phyloP scores from a whole-genome alignment of 2,888 invertebrate species.

The Merodon equestris region DNA sequence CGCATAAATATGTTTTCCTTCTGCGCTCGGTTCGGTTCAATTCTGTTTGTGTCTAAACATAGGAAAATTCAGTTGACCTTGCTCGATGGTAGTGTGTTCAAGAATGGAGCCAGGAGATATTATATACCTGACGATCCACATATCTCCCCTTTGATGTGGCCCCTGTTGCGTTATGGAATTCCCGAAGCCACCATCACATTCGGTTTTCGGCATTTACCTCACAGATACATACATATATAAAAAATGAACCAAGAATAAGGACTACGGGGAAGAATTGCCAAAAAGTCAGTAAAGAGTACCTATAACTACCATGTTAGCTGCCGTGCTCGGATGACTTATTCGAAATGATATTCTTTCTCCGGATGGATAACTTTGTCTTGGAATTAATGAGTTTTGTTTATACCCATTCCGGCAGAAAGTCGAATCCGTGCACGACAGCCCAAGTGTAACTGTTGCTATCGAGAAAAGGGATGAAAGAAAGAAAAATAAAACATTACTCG shows the following conservation, averaged over 20 bases:
- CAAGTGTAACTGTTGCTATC: conserved; percentile 46
- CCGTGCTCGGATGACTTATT: conserved; percentile 44
- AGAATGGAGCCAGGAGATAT: too few relatives aligned
- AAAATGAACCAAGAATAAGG: neutral
- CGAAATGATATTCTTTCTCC: conserved; percentile 54
- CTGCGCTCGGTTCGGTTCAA: too few relatives aligned
- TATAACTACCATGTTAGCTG: neutral
- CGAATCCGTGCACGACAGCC: conserved; percentile 27
- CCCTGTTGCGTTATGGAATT: too few relatives aligned
- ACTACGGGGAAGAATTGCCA: neutral
- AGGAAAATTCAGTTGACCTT: neutral
- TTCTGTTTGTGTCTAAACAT: neutral
- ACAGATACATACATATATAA: neutral
- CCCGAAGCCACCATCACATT: neutral
- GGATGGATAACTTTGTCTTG: conserved; percentile 56
- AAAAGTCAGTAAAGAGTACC: conserved; percentile 7
- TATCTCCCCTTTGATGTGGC: too few relatives aligned
- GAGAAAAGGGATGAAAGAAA: neutral
- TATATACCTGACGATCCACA: too few relatives aligned
- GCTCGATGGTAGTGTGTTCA: too few relatives aligned
- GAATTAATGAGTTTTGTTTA: conserved; percentile 58
- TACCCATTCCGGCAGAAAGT: conserved; percentile 19
- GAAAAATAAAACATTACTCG: conserved; percentile 30
- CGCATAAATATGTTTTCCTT: conserved; percentile 7
- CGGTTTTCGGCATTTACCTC: neutral